Evolutionary conservation across 2,113 vertebrate genomes (phyloP).

Genomic region (Fulmarus glacialis): DNA sequence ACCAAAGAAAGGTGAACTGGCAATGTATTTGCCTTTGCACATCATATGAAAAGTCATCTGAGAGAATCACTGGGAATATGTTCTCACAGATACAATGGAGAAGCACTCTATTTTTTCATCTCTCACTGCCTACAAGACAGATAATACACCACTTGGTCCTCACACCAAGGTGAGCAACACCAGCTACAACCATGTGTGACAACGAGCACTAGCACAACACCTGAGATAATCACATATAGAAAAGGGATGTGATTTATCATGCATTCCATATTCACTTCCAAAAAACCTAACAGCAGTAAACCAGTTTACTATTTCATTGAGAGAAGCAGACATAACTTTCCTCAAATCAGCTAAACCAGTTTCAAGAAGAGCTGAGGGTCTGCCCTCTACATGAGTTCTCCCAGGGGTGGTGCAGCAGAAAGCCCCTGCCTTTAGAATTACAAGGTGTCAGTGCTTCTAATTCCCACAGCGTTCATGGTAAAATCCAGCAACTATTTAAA

Average conservation of each 20-base stretch:
- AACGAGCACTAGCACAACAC: background rate
- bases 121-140: background rate
- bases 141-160: background rate
- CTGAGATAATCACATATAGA: background rate
- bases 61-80: background rate
- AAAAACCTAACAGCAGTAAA: background rate
- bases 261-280: background rate
- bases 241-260: background rate
- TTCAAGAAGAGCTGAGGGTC: background rate
- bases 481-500: background rate
- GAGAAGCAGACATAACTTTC: background rate
- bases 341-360: background rate
- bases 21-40: background rate
- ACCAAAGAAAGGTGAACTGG: background rate
- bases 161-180: background rate
- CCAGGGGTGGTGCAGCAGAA: background rate
- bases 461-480: accelerated
- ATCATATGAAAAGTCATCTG: background rate
- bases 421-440: background rate
- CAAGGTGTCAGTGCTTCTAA: background rate
- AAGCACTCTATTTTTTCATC: background rate
- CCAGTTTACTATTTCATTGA: background rate
- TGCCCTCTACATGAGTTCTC: background rate
- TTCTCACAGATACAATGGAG: background rate
- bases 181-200: background rate